Evolutionary conservation across 2,113 vertebrate genomes (phyloP).

Genomic region (Crotalus tigris): DNA sequence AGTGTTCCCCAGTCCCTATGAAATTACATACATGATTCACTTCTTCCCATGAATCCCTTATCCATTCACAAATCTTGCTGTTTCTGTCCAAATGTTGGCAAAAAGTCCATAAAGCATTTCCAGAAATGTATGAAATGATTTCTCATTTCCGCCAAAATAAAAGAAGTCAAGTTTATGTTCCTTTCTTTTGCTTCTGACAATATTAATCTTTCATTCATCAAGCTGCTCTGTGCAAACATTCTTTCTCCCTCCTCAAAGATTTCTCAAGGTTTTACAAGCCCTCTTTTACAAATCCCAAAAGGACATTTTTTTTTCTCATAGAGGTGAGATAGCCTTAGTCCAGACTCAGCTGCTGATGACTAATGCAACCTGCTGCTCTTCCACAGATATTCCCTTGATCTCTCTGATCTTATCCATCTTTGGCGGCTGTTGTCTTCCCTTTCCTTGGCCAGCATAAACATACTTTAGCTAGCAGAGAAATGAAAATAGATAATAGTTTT

Average conservation of each 20-base stretch:
- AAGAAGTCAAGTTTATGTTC: not conserved
- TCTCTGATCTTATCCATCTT: not conserved
- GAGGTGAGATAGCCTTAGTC: not conserved
- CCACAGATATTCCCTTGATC: not conserved
- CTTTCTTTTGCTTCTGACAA: not conserved
- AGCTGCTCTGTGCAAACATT: not conserved
- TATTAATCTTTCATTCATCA: not conserved
- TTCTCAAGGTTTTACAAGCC: not conserved
- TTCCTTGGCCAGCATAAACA: not conserved
- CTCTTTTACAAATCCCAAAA: not conserved
- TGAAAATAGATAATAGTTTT: not conserved
- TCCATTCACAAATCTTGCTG: not conserved
- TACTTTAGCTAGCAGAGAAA: not conserved
- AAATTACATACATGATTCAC: not conserved
- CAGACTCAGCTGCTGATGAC: not conserved
- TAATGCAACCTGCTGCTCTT: not conserved
- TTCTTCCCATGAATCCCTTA: not conserved
- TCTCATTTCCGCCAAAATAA: not conserved
- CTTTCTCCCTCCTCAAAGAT: not conserved
- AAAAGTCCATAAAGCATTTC: not conserved
- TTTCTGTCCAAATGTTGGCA: not conserved
- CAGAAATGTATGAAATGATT: not conserved
- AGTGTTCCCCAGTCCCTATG: not conserved
- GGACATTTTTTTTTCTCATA: not conserved
- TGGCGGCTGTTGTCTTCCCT: not conserved